These are phyloP conservation scores for Anseranas semipalmata DNA, from an alignment of 2,113 vertebrate genomes.

Conservation along the genomic window DNA sequence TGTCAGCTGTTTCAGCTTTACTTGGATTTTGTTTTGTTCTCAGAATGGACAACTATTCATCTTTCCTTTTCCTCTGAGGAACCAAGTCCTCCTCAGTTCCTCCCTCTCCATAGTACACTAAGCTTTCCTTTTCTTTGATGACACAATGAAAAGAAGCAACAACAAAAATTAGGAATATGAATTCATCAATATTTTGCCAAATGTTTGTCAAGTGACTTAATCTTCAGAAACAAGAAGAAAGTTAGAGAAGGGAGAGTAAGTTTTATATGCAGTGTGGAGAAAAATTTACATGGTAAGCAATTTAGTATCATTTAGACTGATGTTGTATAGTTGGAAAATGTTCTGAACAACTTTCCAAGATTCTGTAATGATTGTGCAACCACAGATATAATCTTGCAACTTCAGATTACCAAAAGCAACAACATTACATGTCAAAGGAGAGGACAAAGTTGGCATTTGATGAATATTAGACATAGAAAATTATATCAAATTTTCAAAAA, in stretches of 20 bases:
- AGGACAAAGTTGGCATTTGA: not conserved
- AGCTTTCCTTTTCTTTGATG: not conserved
- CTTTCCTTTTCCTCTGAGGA: too few species aligned
- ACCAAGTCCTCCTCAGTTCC: not conserved
- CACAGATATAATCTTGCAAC: not conserved
- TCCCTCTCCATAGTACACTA: not conserved
- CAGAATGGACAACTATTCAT: not conserved
- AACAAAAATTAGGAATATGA: not conserved
- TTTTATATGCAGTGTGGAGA: not conserved
- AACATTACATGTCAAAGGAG: not conserved
- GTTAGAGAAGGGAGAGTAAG: not conserved
- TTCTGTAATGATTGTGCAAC: not conserved
- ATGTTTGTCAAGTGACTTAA: not conserved
- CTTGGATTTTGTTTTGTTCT: not conserved
- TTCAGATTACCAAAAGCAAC: not conserved
- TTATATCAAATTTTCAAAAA: not conserved
- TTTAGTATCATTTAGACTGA: not conserved
- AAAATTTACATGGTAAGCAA: not conserved
- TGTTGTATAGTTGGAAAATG: not conserved
- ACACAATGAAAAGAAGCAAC: not conserved
- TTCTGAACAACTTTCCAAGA: not conserved
- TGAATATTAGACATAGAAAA: not conserved
- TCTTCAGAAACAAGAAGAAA: not conserved
- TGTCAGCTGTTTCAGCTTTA: not conserved
- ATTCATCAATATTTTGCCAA: not conserved